Evolutionary conservation across 1,140 invertebrate genomes (phyloP), one percentile per base, ranked within the genome.

Genomic region (Andrena cerasifolii): DNA sequence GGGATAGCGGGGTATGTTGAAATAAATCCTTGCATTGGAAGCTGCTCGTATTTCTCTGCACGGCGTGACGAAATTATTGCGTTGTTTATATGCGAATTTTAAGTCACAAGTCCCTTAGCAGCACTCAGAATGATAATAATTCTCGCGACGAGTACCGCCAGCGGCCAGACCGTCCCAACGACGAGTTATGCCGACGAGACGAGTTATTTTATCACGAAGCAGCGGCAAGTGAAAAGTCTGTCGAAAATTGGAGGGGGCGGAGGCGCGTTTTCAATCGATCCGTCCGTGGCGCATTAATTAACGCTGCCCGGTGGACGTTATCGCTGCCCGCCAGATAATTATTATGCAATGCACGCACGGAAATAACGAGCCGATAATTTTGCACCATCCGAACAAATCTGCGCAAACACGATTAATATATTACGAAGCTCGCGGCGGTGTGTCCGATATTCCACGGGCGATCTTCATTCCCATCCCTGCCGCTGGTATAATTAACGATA

Each of bases 381-480:
- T 65, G 82, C 74, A 36, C 56, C 65, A 53, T 63, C 24, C 59
- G 74, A 75, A 84, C 77, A 76, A 84, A 84, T 84, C 62, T 67
- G 70, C 66, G 66, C 77, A 54, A 58, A 70, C 71, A 33, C 63
- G 68, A 70, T 74, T 83, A 83, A 72, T 73, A 79, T 70, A 79
- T 70, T 45, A 43, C 51, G 28, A 68, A 54, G 28, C 12, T 31
- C 47, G 43, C 18, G 31, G n/a, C 10, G 66, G 8, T 70, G 12
- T 70, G 62, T 77, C 67, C 43, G 36, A 51, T 61, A 71, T 76
- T 68, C 66, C 26, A 3, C 40, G 53, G 26, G 43, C 47, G 1
- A 26, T n/a, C n/a, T 31, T 49, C 10, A 66, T 59, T 49, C 26
- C 40, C 45, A 33, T 68, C 63, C 21, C 24, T 40, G 26, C n/a